Base-by-base conservation (phyloP, 2,797 vertebrate species). In the Amazonetta brasiliensis region DNA sequence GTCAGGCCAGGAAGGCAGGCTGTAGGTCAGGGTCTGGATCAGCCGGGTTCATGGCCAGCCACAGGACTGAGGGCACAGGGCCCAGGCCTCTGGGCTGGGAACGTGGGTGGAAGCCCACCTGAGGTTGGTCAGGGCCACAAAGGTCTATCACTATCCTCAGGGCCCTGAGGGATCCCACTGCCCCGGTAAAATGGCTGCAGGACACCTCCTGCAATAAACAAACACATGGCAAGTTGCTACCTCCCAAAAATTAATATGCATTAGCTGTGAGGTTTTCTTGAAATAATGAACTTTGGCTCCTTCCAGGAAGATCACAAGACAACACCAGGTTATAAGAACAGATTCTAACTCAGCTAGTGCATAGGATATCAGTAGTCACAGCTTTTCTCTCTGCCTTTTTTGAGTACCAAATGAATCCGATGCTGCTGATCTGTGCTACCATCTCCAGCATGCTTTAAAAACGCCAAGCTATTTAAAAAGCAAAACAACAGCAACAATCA, bases 391-490 rank as follows among this genome's bases (percentile, higher is more conserved):
- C 46, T 33, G n/a, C 39, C 35, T 73, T 89, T 84, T 92, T 1
- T 88, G 54, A 86, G 35, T 21, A 79, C n/a, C 62, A 80, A 84
- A 85, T 59, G 54, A 95, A 84, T 83, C 56, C 59, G 39, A 35
- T 11, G 60, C 82, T 81, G 55, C 54, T 91, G 87, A 81, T 89
- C 44, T 16, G 17, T 15, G 31, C 52, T 46, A 58, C 54, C 55
- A 81, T 78, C 55, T 92, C 81, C 46, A 62, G 58, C 1, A 7
- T 25, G 62, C 66, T 93, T 87, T 75, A 25, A 77, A 87, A 87
- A 90, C 56, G 25, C n/a, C 88, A 80, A 3, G n/a, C 78, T 93
- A 90, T 87, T 90, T 94, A 91, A 92, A 90, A 92, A 71, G 54
- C 74, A 85, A 90, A 96, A 67, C 76, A 94, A 39, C 48, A 69